phyloP scores from a whole-genome alignment of 2,113 vertebrate species.

The Bos indicus region DNA sequence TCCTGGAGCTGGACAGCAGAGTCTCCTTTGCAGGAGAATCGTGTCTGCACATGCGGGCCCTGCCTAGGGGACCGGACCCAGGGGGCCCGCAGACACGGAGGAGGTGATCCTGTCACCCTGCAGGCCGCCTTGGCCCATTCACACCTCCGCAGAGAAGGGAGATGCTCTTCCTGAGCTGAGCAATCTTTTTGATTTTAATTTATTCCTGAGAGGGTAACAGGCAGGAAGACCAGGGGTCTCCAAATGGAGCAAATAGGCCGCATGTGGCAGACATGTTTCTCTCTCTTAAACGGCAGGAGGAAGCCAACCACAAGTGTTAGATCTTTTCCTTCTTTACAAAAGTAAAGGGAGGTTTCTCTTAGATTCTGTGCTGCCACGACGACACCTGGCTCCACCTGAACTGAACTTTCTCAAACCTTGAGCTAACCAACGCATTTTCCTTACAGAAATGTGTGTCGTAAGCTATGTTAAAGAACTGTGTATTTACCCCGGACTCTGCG shows the following conservation, averaged over 20 bases:
- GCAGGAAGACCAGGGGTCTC: neutral
- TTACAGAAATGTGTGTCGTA: neutral
- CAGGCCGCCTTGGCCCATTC: neutral
- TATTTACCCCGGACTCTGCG: neutral
- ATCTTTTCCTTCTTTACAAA: neutral
- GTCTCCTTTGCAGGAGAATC: accelerated
- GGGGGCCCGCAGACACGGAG: accelerated
- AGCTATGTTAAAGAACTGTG: neutral
- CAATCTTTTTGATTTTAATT: neutral
- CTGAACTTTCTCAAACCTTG: neutral
- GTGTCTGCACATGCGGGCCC: accelerated
- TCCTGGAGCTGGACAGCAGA: too few species aligned
- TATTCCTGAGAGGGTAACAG: neutral
- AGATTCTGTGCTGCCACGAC: neutral
- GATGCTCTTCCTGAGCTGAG: neutral
- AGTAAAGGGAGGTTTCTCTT: neutral
- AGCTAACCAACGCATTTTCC: neutral
- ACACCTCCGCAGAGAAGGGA: neutral
- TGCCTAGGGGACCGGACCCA: accelerated
- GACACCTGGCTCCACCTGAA: neutral
- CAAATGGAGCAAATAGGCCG: accelerated
- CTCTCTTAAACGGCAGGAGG: neutral
- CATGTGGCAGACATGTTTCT: neutral
- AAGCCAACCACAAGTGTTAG: neutral
- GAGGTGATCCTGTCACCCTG: neutral